phyloP scores from a whole-genome alignment of 2,113 vertebrate species.

The Ceyx margarethae region DNA sequence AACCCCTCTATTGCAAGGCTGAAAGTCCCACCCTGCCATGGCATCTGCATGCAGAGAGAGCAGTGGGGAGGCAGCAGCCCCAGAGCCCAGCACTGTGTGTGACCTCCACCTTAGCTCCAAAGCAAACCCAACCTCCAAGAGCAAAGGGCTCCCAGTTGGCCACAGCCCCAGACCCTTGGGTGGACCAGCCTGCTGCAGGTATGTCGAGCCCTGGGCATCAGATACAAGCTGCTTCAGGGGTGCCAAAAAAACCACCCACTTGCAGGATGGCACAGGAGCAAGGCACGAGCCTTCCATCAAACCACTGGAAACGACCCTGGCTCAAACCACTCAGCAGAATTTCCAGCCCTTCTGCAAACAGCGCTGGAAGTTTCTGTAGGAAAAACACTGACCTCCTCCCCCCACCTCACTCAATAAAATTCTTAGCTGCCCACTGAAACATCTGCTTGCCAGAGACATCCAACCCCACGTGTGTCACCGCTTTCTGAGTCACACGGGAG shows the following conservation, averaged over 20 bases:
- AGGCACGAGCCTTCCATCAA: background rate
- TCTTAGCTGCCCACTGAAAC: slow-evolving; percentile 4
- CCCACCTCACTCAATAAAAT: background rate
- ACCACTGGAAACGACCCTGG: fast-evolving
- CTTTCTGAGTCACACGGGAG: background rate
- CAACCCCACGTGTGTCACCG: background rate
- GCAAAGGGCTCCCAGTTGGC: background rate
- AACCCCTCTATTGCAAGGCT: background rate
- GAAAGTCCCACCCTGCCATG: background rate
- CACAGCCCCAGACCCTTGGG: fast-evolving
- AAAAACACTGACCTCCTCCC: background rate
- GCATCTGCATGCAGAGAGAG: background rate
- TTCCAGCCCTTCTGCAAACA: background rate
- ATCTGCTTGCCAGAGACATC: slow-evolving; percentile 39
- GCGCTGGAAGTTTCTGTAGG: background rate
- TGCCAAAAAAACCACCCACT: background rate
- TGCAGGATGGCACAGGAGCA: no score
- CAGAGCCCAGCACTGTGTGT: background rate
- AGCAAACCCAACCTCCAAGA: background rate
- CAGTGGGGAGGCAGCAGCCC: background rate
- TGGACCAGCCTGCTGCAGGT: background rate
- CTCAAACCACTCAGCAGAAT: background rate
- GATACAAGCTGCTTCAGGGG: background rate
- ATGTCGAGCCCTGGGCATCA: fast-evolving
- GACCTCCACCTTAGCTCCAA: background rate